phyloP scores from a whole-genome alignment of 1,140 invertebrate species.

The Papilio glaucus region DNA sequence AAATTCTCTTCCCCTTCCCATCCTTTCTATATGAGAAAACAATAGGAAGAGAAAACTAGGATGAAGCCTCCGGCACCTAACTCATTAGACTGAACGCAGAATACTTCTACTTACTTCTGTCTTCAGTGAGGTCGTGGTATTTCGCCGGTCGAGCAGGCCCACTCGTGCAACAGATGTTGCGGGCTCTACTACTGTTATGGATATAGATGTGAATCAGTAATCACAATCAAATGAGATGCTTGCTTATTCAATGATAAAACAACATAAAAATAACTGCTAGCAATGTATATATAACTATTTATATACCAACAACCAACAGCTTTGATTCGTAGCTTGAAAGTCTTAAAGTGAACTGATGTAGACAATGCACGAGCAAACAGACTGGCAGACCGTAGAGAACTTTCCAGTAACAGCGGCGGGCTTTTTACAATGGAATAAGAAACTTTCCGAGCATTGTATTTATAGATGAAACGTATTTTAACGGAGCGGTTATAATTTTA shows the following conservation, averaged over 20 bases:
- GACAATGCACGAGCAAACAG: not conserved
- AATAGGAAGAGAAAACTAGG: too few species aligned
- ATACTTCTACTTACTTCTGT: too few species aligned
- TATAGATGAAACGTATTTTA: not conserved
- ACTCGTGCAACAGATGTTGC: too few species aligned
- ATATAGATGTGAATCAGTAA: too few species aligned
- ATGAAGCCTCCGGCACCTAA: too few species aligned
- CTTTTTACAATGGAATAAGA: constrained; percentile 2
- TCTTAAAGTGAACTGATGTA: not conserved
- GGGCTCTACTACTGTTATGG: too few species aligned
- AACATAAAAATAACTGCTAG: not conserved
- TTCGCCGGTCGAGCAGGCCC: too few species aligned
- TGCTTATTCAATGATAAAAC: not conserved
- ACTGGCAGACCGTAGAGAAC: not conserved
- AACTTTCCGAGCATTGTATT: not conserved
- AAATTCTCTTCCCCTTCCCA: too few species aligned
- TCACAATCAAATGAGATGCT: not conserved
- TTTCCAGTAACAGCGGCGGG: not conserved
- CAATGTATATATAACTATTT: not conserved
- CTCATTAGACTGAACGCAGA: too few species aligned
- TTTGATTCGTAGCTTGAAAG: constrained; percentile 3
- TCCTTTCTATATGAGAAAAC: too few species aligned
- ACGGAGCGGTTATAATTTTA: too few species aligned
- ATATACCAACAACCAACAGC: not conserved
- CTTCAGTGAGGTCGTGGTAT: too few species aligned